Percentiles rank a stretch among this genome's conserved stretches.
Conservation (phyloP, 2,113 vertebrate species). For the Lophura nycthemera region DNA sequence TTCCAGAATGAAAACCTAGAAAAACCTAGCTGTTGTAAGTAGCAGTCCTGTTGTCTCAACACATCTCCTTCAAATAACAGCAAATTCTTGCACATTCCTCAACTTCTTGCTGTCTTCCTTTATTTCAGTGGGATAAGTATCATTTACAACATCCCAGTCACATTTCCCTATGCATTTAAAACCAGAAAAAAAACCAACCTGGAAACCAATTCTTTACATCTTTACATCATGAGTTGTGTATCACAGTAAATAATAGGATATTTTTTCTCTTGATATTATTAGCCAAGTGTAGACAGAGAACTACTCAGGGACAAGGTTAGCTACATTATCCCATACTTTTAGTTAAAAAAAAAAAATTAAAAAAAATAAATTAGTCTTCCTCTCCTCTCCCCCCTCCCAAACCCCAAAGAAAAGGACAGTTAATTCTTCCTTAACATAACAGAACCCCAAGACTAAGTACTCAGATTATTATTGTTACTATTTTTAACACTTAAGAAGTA, state of each 20-base stretch:
- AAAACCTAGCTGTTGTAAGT: background rate
- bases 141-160: background rate
- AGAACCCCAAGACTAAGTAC: background rate
- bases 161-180: background rate
- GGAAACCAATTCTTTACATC: background rate
- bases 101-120: background rate
- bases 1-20: background rate
- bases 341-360: background rate
- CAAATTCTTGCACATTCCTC: background rate
- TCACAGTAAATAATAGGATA: background rate
- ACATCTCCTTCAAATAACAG: background rate
- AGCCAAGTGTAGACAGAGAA: background rate
- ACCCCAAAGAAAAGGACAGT: background rate
- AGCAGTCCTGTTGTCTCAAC: background rate
- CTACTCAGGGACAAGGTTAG: background rate
- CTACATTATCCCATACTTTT: background rate
- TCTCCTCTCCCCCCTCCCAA: too few relatives aligned
- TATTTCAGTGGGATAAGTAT: background rate
- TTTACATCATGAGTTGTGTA: background rate
- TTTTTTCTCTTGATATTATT: background rate
- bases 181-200: background rate
- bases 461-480: background rate
- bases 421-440: background rate
- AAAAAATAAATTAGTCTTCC: background rate
- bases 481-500: background rate